A percentile compares a stretch with the other conserved stretches of the same genome.
These are phyloP conservation scores for Phymatocera aterrima DNA, from an alignment of 2,888 invertebrate genomes.

Conservation along the genomic window DNA sequence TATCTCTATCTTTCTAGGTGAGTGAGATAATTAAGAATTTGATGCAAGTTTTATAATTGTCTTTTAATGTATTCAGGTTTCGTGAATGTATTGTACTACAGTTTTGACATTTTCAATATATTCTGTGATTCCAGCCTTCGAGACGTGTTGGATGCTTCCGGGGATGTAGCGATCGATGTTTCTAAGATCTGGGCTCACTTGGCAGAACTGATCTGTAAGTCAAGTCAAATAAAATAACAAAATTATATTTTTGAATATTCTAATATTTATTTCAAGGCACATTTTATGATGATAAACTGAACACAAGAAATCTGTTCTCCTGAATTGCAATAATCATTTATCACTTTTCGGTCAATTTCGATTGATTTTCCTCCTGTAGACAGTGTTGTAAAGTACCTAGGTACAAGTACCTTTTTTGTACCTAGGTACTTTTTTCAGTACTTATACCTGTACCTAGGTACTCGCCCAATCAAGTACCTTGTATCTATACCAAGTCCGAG, in stretches of 20 bases:
- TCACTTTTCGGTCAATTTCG: constrained; percentile 73
- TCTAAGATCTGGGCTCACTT: constrained; percentile 90
- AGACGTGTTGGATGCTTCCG: constrained; percentile 81
- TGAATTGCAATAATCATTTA: too few species aligned
- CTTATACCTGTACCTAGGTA: too few species aligned
- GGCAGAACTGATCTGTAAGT: constrained; percentile 82
- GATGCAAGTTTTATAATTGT: constrained; percentile 33
- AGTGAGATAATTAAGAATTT: constrained; percentile 56
- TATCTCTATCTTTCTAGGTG: constrained; percentile 76
- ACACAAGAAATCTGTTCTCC: constrained; percentile 72
- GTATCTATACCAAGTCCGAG: not conserved
- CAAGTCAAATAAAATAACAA: constrained; percentile 66
- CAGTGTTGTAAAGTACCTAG: too few species aligned
- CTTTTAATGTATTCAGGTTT: not conserved
- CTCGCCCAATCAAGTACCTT: too few species aligned
- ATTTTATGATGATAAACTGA: constrained; percentile 62
- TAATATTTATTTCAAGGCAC: not conserved
- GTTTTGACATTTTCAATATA: not conserved
- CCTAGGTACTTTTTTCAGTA: not conserved
- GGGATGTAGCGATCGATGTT: constrained; percentile 89
- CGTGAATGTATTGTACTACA: not conserved
- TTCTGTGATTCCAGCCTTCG: constrained; percentile 76
- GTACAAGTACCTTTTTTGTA: too few species aligned
- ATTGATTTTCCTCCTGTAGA: too few species aligned
- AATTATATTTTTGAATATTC: constrained; percentile 38